phyloP scores from a whole-genome alignment of 2,113 vertebrate genomes.

The Prionailurus bengalensis region DNA sequence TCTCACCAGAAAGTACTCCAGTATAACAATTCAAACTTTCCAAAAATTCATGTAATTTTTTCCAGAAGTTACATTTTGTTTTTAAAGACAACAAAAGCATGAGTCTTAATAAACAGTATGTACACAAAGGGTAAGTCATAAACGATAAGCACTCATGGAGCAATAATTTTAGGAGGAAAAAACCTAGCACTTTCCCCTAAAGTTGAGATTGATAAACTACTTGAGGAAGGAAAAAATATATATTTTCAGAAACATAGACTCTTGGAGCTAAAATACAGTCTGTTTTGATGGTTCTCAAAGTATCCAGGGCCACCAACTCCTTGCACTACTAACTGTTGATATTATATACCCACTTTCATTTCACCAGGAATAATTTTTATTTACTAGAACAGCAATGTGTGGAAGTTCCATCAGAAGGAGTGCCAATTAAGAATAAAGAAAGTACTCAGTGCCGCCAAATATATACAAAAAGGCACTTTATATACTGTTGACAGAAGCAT shows the following conservation, averaged over 20 bases:
- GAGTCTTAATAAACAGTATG: not conserved
- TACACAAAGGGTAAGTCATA: not conserved
- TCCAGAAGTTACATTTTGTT: constrained; percentile 44
- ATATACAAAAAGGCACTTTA: constrained; percentile 24
- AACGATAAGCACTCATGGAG: not conserved
- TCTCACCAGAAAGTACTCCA: not conserved
- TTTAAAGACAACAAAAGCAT: constrained; percentile 24
- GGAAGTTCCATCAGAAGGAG: not conserved
- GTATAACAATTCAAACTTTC: not conserved
- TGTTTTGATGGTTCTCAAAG: not conserved
- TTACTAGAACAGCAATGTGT: constrained; percentile 15
- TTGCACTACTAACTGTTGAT: not conserved
- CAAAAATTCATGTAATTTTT: not conserved
- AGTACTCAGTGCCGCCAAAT: not conserved
- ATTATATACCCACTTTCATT: not conserved
- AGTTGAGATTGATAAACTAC: not conserved
- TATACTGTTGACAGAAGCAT: constrained; percentile 1
- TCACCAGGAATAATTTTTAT: constrained; percentile 46
- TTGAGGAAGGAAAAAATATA: not conserved
- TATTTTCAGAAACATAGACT: constrained; percentile 37
- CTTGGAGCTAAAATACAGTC: not conserved
- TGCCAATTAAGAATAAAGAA: constrained; percentile 60
- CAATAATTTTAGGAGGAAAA: constrained; percentile 33
- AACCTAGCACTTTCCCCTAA: not conserved
- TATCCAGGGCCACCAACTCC: not conserved